phyloP scores from a whole-genome alignment of 2,113 vertebrate genomes.

The Rissa tridactyla region DNA sequence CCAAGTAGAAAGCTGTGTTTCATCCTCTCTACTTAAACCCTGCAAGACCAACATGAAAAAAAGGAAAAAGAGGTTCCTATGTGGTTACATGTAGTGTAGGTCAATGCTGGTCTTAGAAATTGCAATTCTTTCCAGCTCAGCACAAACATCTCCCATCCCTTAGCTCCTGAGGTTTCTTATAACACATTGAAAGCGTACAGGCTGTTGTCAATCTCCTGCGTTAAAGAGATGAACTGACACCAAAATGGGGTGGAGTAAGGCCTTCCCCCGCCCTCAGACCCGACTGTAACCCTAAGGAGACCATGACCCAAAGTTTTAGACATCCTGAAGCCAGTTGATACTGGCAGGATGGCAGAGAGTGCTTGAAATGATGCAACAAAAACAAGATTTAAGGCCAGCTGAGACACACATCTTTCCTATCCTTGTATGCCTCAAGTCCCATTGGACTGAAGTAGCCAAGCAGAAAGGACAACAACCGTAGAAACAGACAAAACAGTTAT shows the following conservation, averaged over 20 bases:
- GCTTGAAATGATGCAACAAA: fast-evolving
- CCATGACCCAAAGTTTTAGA: not conserved
- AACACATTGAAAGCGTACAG: fast-evolving
- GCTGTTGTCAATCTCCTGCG: fast-evolving
- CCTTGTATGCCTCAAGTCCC: not conserved
- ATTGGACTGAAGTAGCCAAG: not conserved
- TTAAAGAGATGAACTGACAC: not conserved
- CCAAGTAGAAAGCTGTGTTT: not conserved
- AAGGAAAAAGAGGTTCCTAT: not conserved
- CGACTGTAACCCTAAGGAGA: not conserved
- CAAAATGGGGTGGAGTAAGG: not conserved
- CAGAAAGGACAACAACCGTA: not conserved
- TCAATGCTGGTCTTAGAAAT: not conserved
- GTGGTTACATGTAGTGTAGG: not conserved
- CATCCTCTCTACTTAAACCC: not conserved
- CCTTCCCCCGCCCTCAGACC: not conserved
- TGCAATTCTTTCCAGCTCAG: not conserved
- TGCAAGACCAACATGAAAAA: fast-evolving
- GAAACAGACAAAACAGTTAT: not conserved
- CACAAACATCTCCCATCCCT: not conserved
- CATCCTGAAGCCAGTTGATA: not conserved
- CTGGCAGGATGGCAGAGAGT: not conserved
- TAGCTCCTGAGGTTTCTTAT: not conserved
- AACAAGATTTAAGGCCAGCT: not conserved
- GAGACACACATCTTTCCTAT: fast-evolving